A percentile compares a stretch with the other conserved stretches of the same genome.
phyloP scores from a whole-genome alignment of 2,113 vertebrate genomes.

The Peucedramus taeniatus region DNA sequence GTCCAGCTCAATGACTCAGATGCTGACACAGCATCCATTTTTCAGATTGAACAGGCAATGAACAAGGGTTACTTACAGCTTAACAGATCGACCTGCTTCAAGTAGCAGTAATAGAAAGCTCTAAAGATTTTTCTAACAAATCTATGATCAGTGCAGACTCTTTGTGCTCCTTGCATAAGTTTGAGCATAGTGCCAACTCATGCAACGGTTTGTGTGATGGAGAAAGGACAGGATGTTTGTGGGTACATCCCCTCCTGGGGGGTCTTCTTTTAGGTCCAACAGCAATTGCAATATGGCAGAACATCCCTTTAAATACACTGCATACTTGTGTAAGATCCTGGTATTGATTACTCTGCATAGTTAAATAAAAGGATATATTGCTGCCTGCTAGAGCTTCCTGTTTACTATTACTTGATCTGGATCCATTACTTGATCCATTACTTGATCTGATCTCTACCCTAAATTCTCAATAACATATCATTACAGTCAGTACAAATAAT shows the following conservation, averaged over 20 bases:
- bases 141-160: neutral
- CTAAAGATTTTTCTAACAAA: neutral
- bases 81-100: neutral
- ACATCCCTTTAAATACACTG: neutral
- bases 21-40: neutral
- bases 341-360: neutral
- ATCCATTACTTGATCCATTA: neutral
- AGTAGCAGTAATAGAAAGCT: neutral
- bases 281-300: neutral
- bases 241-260: fast-evolving
- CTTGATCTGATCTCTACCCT: neutral
- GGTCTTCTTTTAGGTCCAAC: neutral
- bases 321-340: neutral
- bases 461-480: neutral
- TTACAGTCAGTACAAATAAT: neutral
- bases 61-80: neutral
- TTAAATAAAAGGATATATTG: neutral
- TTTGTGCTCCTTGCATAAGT: fast-evolving
- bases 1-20: neutral
- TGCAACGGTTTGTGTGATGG: neutral
- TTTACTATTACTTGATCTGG: neutral
- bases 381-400: neutral
- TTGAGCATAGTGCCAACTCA: neutral
- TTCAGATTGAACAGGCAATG: neutral
- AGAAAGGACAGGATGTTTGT: neutral